Percentiles rank a stretch among this genome's conserved stretches.
phyloP scores from a whole-genome alignment of 92 coral and sea anemone species.

The Pocillopora grandis region DNA sequence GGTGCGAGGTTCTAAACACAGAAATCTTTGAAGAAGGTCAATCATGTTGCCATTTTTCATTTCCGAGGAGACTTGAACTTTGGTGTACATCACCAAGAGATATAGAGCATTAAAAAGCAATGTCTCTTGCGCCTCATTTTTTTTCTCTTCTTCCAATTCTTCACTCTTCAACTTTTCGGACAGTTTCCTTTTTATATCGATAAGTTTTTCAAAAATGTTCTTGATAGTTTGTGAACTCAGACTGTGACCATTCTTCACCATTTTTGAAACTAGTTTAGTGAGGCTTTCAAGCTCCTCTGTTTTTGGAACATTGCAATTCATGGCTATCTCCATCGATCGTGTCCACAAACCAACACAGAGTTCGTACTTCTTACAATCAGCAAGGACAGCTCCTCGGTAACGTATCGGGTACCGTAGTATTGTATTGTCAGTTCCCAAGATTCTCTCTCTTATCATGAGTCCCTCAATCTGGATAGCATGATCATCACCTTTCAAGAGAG shows the following conservation, averaged over 20 bases:
- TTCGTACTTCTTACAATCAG: constrained; percentile 54
- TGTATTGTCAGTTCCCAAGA: constrained; percentile 50
- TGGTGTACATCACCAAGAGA: constrained; percentile 53
- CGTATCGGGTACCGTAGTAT: constrained; percentile 48
- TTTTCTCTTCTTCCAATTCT: background rate
- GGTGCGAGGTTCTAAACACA: constrained; percentile 62
- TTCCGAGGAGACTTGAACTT: constrained; percentile 25
- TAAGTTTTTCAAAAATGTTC: constrained; percentile 47
- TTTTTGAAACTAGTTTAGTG: constrained; percentile 60
- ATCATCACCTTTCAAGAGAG: constrained; percentile 32
- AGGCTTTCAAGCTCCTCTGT: constrained; percentile 56
- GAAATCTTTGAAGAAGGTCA: constrained; percentile 38
- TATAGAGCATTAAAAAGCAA: constrained; percentile 52
- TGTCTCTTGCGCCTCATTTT: constrained; percentile 50
- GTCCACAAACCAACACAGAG: constrained; percentile 57
- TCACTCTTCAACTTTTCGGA: background rate
- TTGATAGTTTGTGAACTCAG: constrained; percentile 40
- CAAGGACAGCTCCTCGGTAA: constrained; percentile 63
- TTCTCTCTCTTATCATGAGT: constrained; percentile 59
- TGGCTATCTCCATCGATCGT: constrained; percentile 67
- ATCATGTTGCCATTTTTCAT: constrained; percentile 27
- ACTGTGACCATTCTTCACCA: constrained; percentile 49
- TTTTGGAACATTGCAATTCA: constrained; percentile 44
- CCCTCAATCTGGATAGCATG: constrained; percentile 72
- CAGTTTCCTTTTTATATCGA: constrained; percentile 41